phyloP scores from a whole-genome alignment of 2,113 vertebrate genomes.

The Motacilla tschutschensis region DNA sequence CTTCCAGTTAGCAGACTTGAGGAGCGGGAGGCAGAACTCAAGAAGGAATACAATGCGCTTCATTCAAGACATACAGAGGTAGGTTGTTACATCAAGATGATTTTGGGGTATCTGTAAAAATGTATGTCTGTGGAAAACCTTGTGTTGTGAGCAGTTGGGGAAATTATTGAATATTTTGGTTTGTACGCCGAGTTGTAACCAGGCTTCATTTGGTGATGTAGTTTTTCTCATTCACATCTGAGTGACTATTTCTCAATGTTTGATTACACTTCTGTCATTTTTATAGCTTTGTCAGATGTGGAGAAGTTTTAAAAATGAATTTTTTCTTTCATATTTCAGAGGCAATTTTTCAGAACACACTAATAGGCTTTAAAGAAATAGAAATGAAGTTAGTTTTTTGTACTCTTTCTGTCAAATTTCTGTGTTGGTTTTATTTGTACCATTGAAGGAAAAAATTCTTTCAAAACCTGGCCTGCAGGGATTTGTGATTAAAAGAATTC shows the following conservation, averaged over 20 bases:
- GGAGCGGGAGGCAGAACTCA: constrained; percentile 93
- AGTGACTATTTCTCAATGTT: background rate
- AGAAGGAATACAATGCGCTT: constrained; percentile 92
- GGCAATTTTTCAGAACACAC: background rate
- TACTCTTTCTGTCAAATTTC: background rate
- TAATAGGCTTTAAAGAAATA: background rate
- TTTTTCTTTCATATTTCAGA: background rate
- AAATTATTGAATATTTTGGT: background rate
- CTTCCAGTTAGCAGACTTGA: constrained; percentile 91
- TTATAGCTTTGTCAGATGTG: background rate
- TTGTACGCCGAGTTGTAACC: background rate
- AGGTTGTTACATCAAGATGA: constrained; percentile 2
- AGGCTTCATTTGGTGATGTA: background rate
- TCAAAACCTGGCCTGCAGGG: background rate
- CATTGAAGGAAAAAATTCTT: background rate
- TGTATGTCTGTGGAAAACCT: background rate
- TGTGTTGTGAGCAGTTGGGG: background rate
- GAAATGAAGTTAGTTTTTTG: background rate
- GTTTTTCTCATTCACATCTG: background rate
- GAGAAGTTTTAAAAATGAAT: background rate
- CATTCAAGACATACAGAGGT: constrained; percentile 98
- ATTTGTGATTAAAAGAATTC: background rate
- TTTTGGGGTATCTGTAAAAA: background rate
- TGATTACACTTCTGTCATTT: background rate
- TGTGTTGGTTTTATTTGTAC: background rate